Evolutionary conservation across 2,888 invertebrate genomes (phyloP), one percentile per base, ranked within the genome.

Genomic region (Brachynemurus nebulosus): DNA sequence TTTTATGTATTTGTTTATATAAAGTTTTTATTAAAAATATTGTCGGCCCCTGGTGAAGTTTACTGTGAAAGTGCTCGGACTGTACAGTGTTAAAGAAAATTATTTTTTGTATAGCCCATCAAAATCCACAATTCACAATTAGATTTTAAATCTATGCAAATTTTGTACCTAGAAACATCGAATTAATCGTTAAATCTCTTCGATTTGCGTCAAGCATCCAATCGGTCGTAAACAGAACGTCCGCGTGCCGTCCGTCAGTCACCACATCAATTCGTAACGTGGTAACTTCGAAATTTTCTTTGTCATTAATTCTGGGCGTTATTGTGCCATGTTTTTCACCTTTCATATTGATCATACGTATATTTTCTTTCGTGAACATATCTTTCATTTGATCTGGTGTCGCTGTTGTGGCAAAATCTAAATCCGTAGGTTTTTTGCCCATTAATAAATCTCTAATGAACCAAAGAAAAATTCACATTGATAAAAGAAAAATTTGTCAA

Each of bases 381-480:
- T 78, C 74, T 60, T 91, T 93, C 96, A 99, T 96, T 68, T 98
- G 74, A 12, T 78, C 72, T 0, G 98, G 98, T 1, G 96, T 97
- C 7, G 98, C 98, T 12, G 84, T 86, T 5, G 97, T 95, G 0
- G 98, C 98, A 69, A 99, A 95, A 67, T 99, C 98, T 40, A 99
- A 67, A 66, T 99, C 98, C 58, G 83, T 83, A 1, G 95, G 93
- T 51, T 68, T 66, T 41, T 73, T 74, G 4, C 78, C 76, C 74
- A 82, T 75, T n/a, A 92, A 60, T 21, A 91, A 68, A 63, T 91
- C 91, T 51, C 89, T 76, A 52, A 2, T 61, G 58, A 19, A 25
- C n/a, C 11, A 40, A 21, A 48, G 9, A 42, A 39, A 21, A 21
- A 20, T 38, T 40, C 25, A 40, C 34, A 42, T 21, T 4, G 35